phyloP scores from a whole-genome alignment of 2,113 vertebrate species.

The Gasterosteus nipponicus region DNA sequence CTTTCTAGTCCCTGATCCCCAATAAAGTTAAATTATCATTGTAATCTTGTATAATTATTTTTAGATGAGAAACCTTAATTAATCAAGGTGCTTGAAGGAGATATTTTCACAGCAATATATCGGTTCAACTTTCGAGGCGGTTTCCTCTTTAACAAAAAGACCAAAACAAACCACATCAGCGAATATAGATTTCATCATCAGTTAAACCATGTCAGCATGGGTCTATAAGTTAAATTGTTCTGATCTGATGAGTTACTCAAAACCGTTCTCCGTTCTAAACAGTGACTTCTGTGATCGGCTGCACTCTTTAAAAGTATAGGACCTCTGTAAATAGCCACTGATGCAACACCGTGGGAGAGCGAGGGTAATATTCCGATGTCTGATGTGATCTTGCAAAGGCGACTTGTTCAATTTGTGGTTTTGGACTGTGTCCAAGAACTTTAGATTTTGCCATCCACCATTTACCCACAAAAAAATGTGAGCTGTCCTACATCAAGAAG shows the following conservation, averaged over 20 bases:
- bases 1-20: no score
- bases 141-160: neutral
- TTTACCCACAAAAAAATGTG: constrained; percentile 3
- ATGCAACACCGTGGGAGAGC: neutral
- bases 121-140: neutral
- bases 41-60: no score
- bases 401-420: constrained; percentile 15
- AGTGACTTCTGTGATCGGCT: neutral
- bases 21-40: no score
- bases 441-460: neutral
- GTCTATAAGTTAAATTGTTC: neutral
- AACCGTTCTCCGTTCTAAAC: neutral
- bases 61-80: no score
- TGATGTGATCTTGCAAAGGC: neutral
- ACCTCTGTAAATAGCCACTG: constrained; percentile 20
- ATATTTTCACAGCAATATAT: no score
- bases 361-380: neutral
- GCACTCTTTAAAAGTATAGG: neutral
- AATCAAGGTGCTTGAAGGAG: no score
- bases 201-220: no score
- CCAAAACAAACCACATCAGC: neutral
- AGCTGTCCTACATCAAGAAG: neutral
- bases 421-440: constrained; percentile 2
- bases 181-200: no score
- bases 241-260: neutral